A percentile compares a stretch with the other conserved stretches of the same genome.
Evolutionary conservation across 2,888 invertebrate species (phyloP).

Genomic region (Pristionchus arcanus): DNA sequence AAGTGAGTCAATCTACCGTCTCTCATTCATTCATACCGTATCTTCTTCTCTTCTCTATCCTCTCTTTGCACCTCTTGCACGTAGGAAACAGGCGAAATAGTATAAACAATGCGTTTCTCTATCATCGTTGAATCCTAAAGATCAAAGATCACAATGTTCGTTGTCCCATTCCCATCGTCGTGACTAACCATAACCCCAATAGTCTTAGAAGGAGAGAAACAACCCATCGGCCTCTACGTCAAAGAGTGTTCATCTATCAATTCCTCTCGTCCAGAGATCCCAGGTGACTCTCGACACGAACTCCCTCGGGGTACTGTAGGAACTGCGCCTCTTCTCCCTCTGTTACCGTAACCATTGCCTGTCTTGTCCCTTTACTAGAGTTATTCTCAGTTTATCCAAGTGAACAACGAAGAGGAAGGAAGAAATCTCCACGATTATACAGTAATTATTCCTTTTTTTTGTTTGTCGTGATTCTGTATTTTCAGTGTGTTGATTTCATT

Average conservation of each 20-base stretch:
- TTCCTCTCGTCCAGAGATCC: slow-evolving; percentile 31
- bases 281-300: slow-evolving; percentile 52
- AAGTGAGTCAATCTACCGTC: slow-evolving; percentile 44
- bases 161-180: neutral
- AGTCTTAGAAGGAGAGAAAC: slow-evolving; percentile 35
- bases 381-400: slow-evolving; percentile 29
- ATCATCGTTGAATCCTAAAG: neutral
- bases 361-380: slow-evolving; percentile 6
- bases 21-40: neutral
- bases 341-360: slow-evolving; percentile 40
- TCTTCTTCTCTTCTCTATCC: slow-evolving; percentile 13
- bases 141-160: slow-evolving; percentile 9
- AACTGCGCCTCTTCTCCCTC: neutral
- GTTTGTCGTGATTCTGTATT: slow-evolving; percentile 3
- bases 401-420: slow-evolving; percentile 28
- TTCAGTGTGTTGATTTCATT: slow-evolving; percentile 10
- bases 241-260: slow-evolving; percentile 48
- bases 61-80: slow-evolving; percentile 5
- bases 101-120: slow-evolving; percentile 5
- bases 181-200: slow-evolving; percentile 7
- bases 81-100: slow-evolving; percentile 34
- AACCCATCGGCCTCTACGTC: slow-evolving; percentile 48
- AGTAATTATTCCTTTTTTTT: slow-evolving; percentile 8
- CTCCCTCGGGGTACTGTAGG: slow-evolving; percentile 51
- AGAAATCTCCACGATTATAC: slow-evolving; percentile 47